phyloP scores from a whole-genome alignment of 1,140 invertebrate species.

The Carposina sasakii region DNA sequence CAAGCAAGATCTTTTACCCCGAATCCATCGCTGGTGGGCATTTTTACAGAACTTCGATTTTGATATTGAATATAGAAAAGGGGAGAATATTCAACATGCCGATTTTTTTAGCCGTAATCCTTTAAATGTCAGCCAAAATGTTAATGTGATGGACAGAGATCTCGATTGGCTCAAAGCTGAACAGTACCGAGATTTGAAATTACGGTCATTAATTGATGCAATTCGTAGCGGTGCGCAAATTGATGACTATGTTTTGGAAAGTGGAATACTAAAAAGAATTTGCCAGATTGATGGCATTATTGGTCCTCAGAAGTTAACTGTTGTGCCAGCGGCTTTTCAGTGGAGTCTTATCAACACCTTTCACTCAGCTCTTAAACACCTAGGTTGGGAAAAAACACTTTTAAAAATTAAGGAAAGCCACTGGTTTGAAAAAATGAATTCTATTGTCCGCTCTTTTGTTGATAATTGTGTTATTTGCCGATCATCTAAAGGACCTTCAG shows the following conservation, averaged over 20 bases:
- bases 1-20: constrained; percentile 30
- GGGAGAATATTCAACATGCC: constrained; percentile 10
- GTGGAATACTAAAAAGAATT: background rate
- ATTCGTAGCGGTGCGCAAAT: constrained; percentile 8
- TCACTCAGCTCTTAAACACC: constrained; percentile 18
- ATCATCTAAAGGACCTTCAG: constrained; percentile 7
- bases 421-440: constrained; percentile 9
- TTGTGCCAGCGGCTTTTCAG: constrained; percentile 13
- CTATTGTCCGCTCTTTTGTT: constrained; percentile 2
- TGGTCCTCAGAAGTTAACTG: background rate
- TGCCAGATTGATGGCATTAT: background rate
- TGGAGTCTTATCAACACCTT: constrained; percentile 19
- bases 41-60: constrained; percentile 40
- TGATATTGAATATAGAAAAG: constrained; percentile 8
- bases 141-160: constrained; percentile 10
- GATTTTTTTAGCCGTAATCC: constrained; percentile 11
- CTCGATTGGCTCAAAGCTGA: constrained; percentile 18
- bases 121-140: background rate
- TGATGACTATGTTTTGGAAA: constrained; percentile 3
- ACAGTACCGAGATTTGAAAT: constrained; percentile 15
- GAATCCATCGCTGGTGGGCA: constrained; percentile 35
- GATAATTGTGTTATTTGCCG: constrained; percentile 11
- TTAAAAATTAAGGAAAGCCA: constrained; percentile 4
- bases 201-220: constrained; percentile 9
- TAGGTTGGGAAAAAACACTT: constrained; percentile 23